Evolutionary conservation across 2,888 invertebrate genomes (phyloP).

Genomic region (Bembecia ichneumoniformis): DNA sequence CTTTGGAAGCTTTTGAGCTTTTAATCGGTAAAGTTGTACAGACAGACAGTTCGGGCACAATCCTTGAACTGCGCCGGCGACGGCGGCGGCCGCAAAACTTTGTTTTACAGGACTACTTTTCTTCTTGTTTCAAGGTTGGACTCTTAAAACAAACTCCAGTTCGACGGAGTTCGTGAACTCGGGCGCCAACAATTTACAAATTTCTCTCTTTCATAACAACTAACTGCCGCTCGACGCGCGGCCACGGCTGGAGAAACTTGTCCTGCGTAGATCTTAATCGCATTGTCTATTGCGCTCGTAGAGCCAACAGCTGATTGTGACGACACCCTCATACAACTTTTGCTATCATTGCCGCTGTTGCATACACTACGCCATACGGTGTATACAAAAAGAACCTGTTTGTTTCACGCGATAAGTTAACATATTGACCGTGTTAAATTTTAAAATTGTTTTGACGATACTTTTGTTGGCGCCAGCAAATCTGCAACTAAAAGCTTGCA

Average conservation of each 20-base stretch:
- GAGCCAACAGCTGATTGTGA: slow-evolving; percentile 67
- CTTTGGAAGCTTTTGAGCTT: slow-evolving; percentile 75
- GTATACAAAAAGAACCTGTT: too few relatives aligned
- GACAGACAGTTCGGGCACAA: slow-evolving; percentile 74
- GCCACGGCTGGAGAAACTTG: slow-evolving; percentile 68
- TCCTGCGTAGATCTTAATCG: slow-evolving; percentile 74
- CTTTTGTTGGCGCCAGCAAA: too few relatives aligned
- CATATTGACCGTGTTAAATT: too few relatives aligned
- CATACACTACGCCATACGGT: too few relatives aligned
- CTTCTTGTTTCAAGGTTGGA: slow-evolving; percentile 75
- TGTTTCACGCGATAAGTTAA: too few relatives aligned
- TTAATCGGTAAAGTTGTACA: slow-evolving; percentile 75
- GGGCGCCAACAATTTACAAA: slow-evolving; percentile 75
- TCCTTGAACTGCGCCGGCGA: slow-evolving; percentile 71
- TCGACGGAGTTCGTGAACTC: slow-evolving; percentile 74
- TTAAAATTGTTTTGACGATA: too few relatives aligned
- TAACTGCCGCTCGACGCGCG: slow-evolving; percentile 72
- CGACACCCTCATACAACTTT: slow-evolving; percentile 58
- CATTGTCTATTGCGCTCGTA: slow-evolving; percentile 72
- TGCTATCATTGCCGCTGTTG: slow-evolving; percentile 13
- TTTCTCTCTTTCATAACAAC: slow-evolving; percentile 75
- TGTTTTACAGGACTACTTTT: slow-evolving; percentile 75
- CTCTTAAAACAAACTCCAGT: slow-evolving; percentile 74
- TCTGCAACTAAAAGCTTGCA: too few relatives aligned
- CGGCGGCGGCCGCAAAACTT: slow-evolving; percentile 74